Evolutionary conservation across 2,888 invertebrate genomes (phyloP).

Genomic region (Drosophila rellima): DNA sequence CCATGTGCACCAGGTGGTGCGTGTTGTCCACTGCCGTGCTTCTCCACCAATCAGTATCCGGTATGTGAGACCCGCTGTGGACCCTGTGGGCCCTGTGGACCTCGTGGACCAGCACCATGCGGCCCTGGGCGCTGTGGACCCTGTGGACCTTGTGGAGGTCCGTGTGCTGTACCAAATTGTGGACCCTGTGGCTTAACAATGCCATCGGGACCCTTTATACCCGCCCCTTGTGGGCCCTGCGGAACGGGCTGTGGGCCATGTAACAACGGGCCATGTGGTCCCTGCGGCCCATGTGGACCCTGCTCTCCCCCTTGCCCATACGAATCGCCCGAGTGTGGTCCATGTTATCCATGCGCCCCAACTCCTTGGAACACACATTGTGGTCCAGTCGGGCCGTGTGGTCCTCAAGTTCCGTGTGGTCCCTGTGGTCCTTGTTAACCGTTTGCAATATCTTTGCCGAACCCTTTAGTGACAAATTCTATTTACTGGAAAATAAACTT

Average conservation of each 20-base stretch:
- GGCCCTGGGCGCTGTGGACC: conserved; percentile 2
- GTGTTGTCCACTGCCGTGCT: conserved; percentile 9
- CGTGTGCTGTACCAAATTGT: conserved; percentile 44
- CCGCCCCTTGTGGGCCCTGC: conserved; percentile 27
- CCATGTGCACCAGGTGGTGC: conserved; percentile 12
- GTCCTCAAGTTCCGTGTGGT: conserved; percentile 15
- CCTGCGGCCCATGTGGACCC: conserved; percentile 31
- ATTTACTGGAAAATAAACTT: background rate
- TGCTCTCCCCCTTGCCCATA: conserved; percentile 13
- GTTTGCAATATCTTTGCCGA: conserved; percentile 28
- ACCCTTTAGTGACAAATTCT: conserved; percentile 1
- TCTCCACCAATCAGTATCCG: conserved; percentile 33
- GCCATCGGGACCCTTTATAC: conserved; percentile 31
- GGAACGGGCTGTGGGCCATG: conserved; percentile 14
- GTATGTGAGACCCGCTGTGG: conserved; percentile 50
- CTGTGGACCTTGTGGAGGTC: conserved; percentile 8
- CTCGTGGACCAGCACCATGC: background rate
- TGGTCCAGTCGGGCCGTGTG: conserved; percentile 14
- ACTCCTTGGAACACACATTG: conserved; percentile 15
- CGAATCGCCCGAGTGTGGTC: conserved; percentile 13
- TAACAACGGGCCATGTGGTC: conserved; percentile 30
- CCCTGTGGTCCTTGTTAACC: conserved; percentile 13
- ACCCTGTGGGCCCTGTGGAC: background rate
- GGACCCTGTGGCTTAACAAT: conserved; percentile 55
- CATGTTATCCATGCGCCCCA: conserved; percentile 16